Base-by-base conservation (phyloP, 2,113 vertebrate genomes). In the Tragelaphus buxtoni region DNA sequence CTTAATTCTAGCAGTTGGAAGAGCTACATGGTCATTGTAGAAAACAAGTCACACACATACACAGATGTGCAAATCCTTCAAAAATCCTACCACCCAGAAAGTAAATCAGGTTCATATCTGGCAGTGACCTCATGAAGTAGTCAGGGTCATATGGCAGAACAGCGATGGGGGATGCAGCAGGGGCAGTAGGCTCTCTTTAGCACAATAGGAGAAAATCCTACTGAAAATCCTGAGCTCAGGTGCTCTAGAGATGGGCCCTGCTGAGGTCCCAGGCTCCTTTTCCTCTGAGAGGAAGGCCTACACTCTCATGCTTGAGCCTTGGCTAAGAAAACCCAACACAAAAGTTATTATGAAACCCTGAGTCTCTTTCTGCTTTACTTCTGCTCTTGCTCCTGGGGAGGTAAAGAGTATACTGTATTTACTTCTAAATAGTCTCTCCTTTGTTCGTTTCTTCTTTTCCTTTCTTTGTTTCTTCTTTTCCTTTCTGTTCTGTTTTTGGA, bases 111-210 rank as follows among this genome's bases (percentile, higher is more conserved):
- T 39, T 90, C 8, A 3, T 22, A 20, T 82, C 47, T 47, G 28
- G 77, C 30, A 20, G n/a, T 26, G 17, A 3, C 65, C 5, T 76
- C 30, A 7, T 7, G 13, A 79, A 28, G 12, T 10, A 14, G 26
- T 11, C 18, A 47, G 83, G 7, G 1, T 63, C 82, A 39, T 18
- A 1, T 6, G 77, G 69, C 45, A 22, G 42, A 39, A 58, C 22
- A 12, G 10, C 2, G 0, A 20, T 20, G 20, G n/a, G 63, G 13
- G 0, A 58, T 39, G 18, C n/a, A 28, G 28, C 16, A 5, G 14
- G 18, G 22, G 3, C 12, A 8, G 61, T 5, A 4, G 9, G 24
- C 51, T 74, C 30, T 72, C 60, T n/a, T 45, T 30, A 13, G 56
- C n/a, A 12, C 10, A 3, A 9, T 7, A 49, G 58, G 32, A 42